Evolutionary conservation across 2,888 invertebrate species (phyloP), one percentile per base, ranked within the genome.

Genomic region (Byasa hedistus): DNA sequence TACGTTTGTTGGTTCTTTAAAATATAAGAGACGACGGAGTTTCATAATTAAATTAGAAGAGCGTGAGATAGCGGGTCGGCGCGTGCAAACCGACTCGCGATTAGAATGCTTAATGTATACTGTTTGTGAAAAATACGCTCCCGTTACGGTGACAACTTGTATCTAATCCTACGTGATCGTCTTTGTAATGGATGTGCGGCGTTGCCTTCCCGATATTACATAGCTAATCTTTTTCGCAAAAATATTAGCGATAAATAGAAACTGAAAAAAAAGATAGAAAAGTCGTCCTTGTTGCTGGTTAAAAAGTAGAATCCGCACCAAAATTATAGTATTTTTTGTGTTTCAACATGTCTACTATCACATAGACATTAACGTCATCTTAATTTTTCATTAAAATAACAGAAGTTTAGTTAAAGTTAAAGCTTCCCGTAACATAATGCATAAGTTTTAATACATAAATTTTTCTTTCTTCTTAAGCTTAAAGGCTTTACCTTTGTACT

Each of bases 101-200:
- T 80, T 80, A 76, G 87, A 87, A 87, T 87, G 71, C 78, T 67
- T 84, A 86, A 88, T 86, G 76, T 68, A 39, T 39, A 69, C 66
- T 67, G 70, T 68, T 64, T 68, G 65, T 62, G 64, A 68, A 70
- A 70, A 70, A 70, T 66, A 65, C 59, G 61, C 65, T 64, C 62
- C 68, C 66, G 66, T 69, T 67, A 61, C 68, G 64, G 65, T 66
- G 70, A 71, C 72, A 70, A 69, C 69, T 70, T 69, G 70, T 71
- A 71, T 72, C 72, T 66, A 67, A 72, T 69, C 57, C 70, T 74
- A 76, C 75, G 74, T 76, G 76, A 72, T 70, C 69, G 66, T 71
- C 73, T 71, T 73, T 65, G 66, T 69, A 72, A 71, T 70, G 61
- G 55, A 39, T 32, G 54, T 64, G 68, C 65, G 59, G 39, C 39